phyloP scores from a whole-genome alignment of 2,797 vertebrate genomes.

The Leptoclinus maculatus region DNA sequence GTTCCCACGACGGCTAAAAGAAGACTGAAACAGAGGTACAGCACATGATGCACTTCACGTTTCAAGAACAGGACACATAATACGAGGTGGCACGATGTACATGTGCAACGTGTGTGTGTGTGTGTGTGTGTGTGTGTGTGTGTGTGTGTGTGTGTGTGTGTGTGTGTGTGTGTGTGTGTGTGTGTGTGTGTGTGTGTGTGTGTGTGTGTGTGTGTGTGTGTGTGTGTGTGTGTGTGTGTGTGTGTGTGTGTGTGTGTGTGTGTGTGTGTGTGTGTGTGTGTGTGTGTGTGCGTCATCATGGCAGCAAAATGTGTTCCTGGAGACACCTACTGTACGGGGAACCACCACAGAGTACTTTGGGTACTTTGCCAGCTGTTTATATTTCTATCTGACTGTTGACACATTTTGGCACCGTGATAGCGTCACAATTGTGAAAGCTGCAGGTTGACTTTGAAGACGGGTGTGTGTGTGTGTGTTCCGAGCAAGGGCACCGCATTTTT shows the following conservation, averaged over 20 bases:
- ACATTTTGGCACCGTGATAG: not conserved
- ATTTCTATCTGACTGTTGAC: not conserved
- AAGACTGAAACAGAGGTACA: slow-evolving; percentile 95
- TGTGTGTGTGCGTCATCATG: not conserved
- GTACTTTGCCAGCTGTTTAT: not conserved
- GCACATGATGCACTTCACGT: not conserved
- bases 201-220: too few species aligned
- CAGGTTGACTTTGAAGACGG: not conserved
- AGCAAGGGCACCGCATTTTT: not conserved
- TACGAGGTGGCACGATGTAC: not conserved
- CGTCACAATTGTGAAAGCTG: not conserved
- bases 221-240: too few species aligned
- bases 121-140: too few species aligned
- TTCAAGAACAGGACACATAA: not conserved
- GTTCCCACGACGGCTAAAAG: slow-evolving; percentile 97
- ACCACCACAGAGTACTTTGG: not conserved
- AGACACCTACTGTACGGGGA: not conserved
- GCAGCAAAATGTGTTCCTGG: not conserved
- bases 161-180: too few species aligned
- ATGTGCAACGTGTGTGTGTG: too few species aligned
- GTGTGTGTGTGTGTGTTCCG: not conserved
- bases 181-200: not conserved
- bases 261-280: too few species aligned
- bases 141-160: too few species aligned
- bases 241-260: too few species aligned